Evolutionary conservation across 2,888 invertebrate species (phyloP).

Genomic region (Xylocampa areola): DNA sequence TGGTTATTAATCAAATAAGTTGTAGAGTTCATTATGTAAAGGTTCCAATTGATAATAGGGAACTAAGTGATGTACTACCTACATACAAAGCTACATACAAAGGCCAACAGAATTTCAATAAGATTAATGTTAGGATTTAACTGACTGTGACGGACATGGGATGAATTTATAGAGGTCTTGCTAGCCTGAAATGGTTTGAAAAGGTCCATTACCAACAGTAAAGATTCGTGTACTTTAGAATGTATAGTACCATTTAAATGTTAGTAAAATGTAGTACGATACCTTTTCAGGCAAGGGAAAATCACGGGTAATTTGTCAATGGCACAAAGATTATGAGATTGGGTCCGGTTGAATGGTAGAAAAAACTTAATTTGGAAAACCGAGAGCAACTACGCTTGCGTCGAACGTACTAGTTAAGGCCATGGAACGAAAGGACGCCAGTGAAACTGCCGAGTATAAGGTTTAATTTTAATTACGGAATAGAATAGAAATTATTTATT

Average conservation of each 20-base stretch:
- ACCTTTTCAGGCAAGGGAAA: background rate
- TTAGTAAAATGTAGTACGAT: background rate
- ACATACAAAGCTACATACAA: background rate
- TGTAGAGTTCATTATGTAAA: no score
- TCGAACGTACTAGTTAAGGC: no score
- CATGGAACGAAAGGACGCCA: no score
- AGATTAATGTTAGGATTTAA: conserved; percentile 13
- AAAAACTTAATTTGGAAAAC: no score
- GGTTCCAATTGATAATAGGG: no score
- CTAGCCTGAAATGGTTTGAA: conserved; percentile 5
- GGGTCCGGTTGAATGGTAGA: no score
- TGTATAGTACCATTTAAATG: background rate
- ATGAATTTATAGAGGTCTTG: conserved; percentile 27
- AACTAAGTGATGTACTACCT: background rate
- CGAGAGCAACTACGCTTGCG: no score
- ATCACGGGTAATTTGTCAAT: no score
- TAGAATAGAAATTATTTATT: no score
- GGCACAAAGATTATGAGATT: no score
- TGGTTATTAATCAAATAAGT: background rate
- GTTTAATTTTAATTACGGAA: no score
- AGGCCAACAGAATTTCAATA: conserved; percentile 1
- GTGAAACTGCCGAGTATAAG: no score
- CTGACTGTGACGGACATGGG: conserved; percentile 36
- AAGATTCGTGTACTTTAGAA: background rate
- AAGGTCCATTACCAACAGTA: background rate